These are phyloP conservation scores for Paedocypris sp. DNA, from an alignment of 2,113 vertebrate genomes.

Conservation along the genomic window DNA sequence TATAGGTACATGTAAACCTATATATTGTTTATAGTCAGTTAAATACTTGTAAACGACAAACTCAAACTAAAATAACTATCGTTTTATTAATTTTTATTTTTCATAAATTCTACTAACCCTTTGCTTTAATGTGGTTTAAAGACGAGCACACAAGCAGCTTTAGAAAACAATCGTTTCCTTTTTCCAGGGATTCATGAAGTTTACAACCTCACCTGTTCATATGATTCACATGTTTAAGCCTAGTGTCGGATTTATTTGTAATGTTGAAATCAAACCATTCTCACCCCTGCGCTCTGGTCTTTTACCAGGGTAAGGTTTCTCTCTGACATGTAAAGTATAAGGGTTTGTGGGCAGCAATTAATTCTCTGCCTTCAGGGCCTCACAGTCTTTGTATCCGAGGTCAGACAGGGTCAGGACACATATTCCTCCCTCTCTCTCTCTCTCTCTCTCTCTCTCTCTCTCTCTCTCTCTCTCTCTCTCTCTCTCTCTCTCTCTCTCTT, in stretches of 20 bases:
- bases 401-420: conserved; percentile 62
- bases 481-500: no score
- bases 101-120: conserved; percentile 39
- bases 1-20: no score
- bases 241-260: not conserved
- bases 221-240: not conserved
- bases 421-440: conserved; percentile 43
- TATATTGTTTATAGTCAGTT: no score
- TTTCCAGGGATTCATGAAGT: not conserved
- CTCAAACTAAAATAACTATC: no score
- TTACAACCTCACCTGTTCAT: not conserved
- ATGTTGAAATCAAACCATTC: conserved; percentile 4
- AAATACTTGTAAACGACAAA: no score
- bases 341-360: conserved; percentile 61
- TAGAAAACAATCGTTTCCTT: conserved; percentile 44
- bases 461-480: no score
- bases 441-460: no score
- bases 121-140: not conserved
- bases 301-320: conserved; percentile 30
- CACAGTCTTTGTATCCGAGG: conserved; percentile 60
- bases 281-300: not conserved
- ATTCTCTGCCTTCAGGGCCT: conserved; percentile 62
- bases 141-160: conserved; percentile 35
- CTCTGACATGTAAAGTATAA: conserved; percentile 54
- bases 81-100: conserved; percentile 59